Base-by-base conservation (phyloP, 2,113 vertebrate species). In the Podiceps cristatus region DNA sequence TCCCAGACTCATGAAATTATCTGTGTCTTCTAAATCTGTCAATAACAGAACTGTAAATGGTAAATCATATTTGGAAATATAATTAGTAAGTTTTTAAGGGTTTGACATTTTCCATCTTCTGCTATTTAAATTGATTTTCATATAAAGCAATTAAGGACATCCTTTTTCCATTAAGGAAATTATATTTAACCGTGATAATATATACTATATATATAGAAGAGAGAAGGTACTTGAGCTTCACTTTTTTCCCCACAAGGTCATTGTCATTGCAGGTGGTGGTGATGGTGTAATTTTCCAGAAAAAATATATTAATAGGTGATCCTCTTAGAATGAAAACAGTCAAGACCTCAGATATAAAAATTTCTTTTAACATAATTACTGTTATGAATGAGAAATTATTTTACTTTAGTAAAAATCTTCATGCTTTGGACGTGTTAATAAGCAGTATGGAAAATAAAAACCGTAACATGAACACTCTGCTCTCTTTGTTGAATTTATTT, bases 91-190 rank as follows among this genome's bases (percentile, higher is more conserved):
- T 96, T 98, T 97, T 94, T 82, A 96, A 86, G 62, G 55, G 53
- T 94, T 92, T 96, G 91, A 93, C 49, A 45, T 77, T 92, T 95
- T 96, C 93, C 77, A 86, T 95, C 78, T 93, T 97, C 92, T 96
- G 84, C 82, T 76, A 77, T 93, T 93, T 93, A 81, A 96, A 96
- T 91, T 96, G 68, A 93, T 96, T 97, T 93, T 50, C 60, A 84
- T 79, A 79, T 88, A 91, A 96, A 98, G 83, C 82, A 95, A 95
- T 90, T 96, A 85, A 95, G 60, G 79, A 76, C 85, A 95, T 93
- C 49, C 94, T 97, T 97, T 89, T 97, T 95, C 73, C 81, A 97
- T 94, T 95, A 96, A 84, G 53, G n/a, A 92, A 77, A 95, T 93
- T 88, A 93, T 94, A 94, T 97, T 97, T 95, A 96, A 96, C 91